phyloP scores from a whole-genome alignment of 2,888 invertebrate genomes.

The Diarsia dahlii region DNA sequence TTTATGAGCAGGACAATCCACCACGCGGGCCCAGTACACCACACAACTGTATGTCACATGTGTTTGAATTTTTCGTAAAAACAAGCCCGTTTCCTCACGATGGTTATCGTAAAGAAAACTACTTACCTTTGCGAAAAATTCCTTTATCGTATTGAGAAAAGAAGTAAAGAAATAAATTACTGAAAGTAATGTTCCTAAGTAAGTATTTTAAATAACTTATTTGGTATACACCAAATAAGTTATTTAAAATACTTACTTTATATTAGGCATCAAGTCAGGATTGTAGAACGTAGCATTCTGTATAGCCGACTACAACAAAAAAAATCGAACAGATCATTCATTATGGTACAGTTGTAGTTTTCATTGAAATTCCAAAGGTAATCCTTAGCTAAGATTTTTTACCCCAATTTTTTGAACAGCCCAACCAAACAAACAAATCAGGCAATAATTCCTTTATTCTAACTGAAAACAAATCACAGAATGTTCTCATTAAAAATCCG shows the following conservation, averaged over 20 bases:
- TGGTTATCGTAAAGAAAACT: too few species aligned
- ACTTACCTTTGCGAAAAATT: too few species aligned
- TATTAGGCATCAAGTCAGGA: not conserved
- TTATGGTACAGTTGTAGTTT: not conserved
- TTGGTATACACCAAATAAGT: too few species aligned
- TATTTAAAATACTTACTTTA: not conserved
- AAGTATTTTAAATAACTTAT: too few species aligned
- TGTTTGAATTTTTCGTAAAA: not conserved
- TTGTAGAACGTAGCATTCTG: too few species aligned
- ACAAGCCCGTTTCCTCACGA: not conserved
- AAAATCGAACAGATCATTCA: too few species aligned
- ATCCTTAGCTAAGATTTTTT: not conserved
- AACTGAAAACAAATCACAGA: conserved; percentile 62
- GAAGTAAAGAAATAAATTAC: not conserved
- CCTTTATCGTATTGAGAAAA: too few species aligned
- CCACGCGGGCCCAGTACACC: not conserved
- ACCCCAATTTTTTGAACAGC: not conserved
- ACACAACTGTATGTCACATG: not conserved
- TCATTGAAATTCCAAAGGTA: not conserved
- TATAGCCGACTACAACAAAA: too few species aligned
- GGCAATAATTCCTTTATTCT: conserved; percentile 37
- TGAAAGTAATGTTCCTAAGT: not conserved
- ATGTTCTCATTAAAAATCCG: conserved; percentile 65
- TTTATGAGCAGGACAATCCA: too few species aligned
- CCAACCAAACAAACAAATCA: conserved; percentile 26